Base-by-base conservation (phyloP, 2,797 vertebrate species). In the Leucoraja ocellata region DNA sequence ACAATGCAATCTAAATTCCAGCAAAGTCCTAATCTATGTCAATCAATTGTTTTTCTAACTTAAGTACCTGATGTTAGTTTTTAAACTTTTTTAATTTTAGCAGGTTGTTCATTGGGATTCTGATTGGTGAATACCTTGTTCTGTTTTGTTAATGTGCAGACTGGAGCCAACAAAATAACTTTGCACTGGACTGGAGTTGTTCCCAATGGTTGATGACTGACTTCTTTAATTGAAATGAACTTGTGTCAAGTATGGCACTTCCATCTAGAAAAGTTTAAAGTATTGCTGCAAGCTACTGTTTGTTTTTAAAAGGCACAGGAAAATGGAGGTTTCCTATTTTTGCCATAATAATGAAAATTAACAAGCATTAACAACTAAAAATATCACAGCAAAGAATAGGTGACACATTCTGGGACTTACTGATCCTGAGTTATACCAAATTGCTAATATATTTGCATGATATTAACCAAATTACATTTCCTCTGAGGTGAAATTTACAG, bases 391-490 rank as follows among this genome's bases (percentile, higher is more conserved):
- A 2, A 68, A 21, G 84, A 68, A 68, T 18, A 86, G 84, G 84
- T 88, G 63, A 68, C n/a, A 9, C 84, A 88, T 88, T 88, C 14
- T 88, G 61, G 28, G 58, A 88, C 36, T 65, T 88, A 36, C n/a
- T 68, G 28, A 14, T 18, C n/a, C 65, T 36, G 8, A 88, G n/a
- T 36, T 32, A 32, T 88, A 32, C 63, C 84, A 88, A 88, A 68
- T 32, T 36, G 84, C 84, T 16, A 23, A 88, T 68, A 32, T 65
- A 68, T 88, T 88, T 88, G 84, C 84, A 88, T 88, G 18, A 68
- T 7, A 88, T 88, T 65, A 63, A 8, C 61, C 13, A 65, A 94
- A 94, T 95, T 94, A 95, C 93, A 95, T 95, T 94, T 94, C 94
- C 91, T 93, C 94, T 90, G 94, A 94, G 94, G 93, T 95, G 91